Evolutionary conservation across 2,888 invertebrate species (phyloP), one percentile per base, ranked within the genome.

Genomic region (Seira sanloemensis): DNA sequence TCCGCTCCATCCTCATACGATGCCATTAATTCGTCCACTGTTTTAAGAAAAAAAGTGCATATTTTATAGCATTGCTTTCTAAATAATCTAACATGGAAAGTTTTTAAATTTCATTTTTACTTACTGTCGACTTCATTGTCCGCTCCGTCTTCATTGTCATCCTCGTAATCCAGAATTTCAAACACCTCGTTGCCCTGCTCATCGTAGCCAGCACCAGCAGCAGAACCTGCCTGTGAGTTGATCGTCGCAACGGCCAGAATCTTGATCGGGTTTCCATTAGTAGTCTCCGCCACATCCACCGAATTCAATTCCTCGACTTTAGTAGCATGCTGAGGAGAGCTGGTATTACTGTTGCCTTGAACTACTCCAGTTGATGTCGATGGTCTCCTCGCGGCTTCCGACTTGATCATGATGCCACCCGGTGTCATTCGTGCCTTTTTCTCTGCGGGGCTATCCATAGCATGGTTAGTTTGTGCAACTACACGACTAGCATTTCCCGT

Each of bases 131-230:
- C 27, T 26, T 81, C 81, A 37, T 58, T 58, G 5, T 80, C 81
- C 2, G 58, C 81, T n/a, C 75, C 81, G 18, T 81, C 37, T n/a
- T n/a, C n/a, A 37, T 58, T 58, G 5, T 80, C 81, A 9, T 75
- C 81, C n/a, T 81, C 81, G 18, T 81, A 81, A 50, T 81, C 81
- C 37, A 81, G 54, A 50, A 81, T 75, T 81, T 81, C 81, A 21
- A 75, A 69, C 12, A 81, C 71, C 16, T 81, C 81, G 66, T 76
- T 81, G 2, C 68, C 71, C 1, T 81, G 76, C 25, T 23, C n/a
- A 9, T 81, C 81, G 62, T 76, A 81, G 0, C 50, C 71, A 19
- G 71, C 68, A 9, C 54, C 5, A 23, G 71, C 65, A 19, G 71
- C 68, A 2, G 71, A 1, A 23, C 37, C 18, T 7, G 62, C n/a